These are phyloP conservation scores for Hydrozoanthus gracilis DNA, from an alignment of 92 coral and sea anemone species.

Conservation along the genomic window DNA sequence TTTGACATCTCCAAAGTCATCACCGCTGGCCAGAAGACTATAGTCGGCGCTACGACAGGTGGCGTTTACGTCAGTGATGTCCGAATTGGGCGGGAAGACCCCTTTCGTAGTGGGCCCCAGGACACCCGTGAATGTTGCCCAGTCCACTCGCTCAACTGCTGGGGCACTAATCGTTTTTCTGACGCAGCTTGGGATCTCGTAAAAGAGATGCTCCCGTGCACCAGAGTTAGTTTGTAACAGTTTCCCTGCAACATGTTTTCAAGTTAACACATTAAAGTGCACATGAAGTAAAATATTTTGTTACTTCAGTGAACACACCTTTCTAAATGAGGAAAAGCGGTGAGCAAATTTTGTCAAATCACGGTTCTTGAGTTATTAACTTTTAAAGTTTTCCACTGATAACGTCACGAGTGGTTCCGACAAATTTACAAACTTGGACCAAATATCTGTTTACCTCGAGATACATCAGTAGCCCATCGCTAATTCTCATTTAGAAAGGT, in stretches of 20 bases:
- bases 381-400: no score
- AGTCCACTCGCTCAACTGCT: conserved; percentile 85
- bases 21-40: conserved; percentile 91
- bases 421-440: no score
- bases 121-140: conserved; percentile 95
- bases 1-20: conserved; percentile 98
- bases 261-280: background rate
- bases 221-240: conserved; percentile 97
- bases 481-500: no score
- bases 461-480: no score
- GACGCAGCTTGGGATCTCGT: conserved; percentile 87
- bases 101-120: conserved; percentile 97
- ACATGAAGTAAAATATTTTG: no score
- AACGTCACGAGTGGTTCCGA: no score
- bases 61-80: conserved; percentile 96
- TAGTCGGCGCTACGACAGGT: conserved; percentile 93
- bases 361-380: no score
- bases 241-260: conserved; percentile 73
- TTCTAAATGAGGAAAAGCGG: no score
- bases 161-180: conserved; percentile 92
- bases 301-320: no score
- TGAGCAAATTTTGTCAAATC: no score
- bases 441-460: no score
- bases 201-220: conserved; percentile 94
- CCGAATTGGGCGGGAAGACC: conserved; percentile 92